Base-by-base conservation (phyloP, 2,888 invertebrate species). In the Dasysyrphus albostriatus region DNA sequence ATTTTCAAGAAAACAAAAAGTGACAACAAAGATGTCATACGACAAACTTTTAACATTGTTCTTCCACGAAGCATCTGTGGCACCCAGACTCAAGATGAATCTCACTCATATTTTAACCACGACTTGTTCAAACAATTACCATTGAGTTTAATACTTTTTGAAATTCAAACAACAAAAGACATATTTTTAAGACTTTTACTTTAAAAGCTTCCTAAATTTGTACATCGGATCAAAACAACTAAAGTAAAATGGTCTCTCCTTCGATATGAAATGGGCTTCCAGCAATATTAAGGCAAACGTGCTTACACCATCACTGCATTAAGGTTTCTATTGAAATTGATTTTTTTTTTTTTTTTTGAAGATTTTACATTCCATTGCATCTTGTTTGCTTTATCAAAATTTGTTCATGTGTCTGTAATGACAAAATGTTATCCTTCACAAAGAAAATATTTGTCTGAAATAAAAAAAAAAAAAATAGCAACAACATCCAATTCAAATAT, bases 321-420 rank as follows among this genome's bases (percentile, higher is more conserved):
- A 76, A 65, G 59, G 76, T 67, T 73, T 7, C 59, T 42, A 51
- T 76, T 63, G 63, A 75, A 84, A 84, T 80, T 76, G 84, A 59
- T 73, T 73, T 44, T 63, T 32, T 56, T 19, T 16, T 51, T 16
- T 51, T 56, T 19, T 16, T 51, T 16, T 51, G 19, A 65, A 49
- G 47, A 42, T 54, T 67, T 76, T 44, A 72, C 80, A 84, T 76
- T 84, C 72, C 80, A 80, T 34, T 80, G 84, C 84, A 84, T 76
- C 51, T 70, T 39, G 69, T 73, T 69, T 51, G 69, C 69, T 69
- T 69, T 39, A 54, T 39, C 51, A 54, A 54, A 54, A 54, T 34
- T 51, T 69, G 51, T 69, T 54, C 69, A 69, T 69, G 51, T 69
- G 54, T 39, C 16, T 51, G 24, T 24, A 29, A 69, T 14, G 29